Evolutionary conservation across 2,113 vertebrate genomes (phyloP), one percentile per base, ranked within the genome.

Genomic region (Meleagris gallopavo): DNA sequence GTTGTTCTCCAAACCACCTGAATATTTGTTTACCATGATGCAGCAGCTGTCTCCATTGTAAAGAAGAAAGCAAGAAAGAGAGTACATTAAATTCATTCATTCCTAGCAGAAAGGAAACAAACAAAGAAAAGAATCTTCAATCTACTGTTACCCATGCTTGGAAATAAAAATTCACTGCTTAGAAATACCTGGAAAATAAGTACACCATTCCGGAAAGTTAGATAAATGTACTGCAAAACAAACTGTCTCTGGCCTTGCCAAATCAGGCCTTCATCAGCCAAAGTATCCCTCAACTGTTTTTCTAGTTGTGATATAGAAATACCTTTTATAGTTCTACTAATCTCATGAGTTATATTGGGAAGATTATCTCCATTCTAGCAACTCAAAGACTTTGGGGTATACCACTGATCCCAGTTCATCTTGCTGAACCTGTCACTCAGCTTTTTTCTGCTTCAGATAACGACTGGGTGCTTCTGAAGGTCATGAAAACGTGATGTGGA

Each of bases 11-110:
- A 71, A 86, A 27, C 40, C 38, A 50, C 89, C 67, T 83, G 69
- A 95, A 57, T 52, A 5, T 30, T 76, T 92, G 58, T 93, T 96
- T 96, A 92, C 72, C 40, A 71, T 21, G 30, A 85, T 24, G 64
- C 71, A 76, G 54, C 77, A 94, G 75, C 91, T 91, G 75, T 83
- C 65, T 40, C 46, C 27, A 30, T 45, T 83, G 57, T 83, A 89
- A 91, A 86, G 60, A 21, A 34, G 25, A 50, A 75, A 88, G 16
- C 24, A 76, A 75, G 69, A 79, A 38, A 43, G 19, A 78, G 2
- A 66, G 24, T 17, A 29, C 10, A 27, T 73, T 84, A 71, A 64
- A 86, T 76, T 50, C 16, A 61, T 92, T 91, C 52, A 76, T 75
- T 55, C 34, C 30, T 40, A 36, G 11, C 41, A 82, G 22, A 90